phyloP scores from a whole-genome alignment of 2,888 invertebrate species.

The Netelia inedita region DNA sequence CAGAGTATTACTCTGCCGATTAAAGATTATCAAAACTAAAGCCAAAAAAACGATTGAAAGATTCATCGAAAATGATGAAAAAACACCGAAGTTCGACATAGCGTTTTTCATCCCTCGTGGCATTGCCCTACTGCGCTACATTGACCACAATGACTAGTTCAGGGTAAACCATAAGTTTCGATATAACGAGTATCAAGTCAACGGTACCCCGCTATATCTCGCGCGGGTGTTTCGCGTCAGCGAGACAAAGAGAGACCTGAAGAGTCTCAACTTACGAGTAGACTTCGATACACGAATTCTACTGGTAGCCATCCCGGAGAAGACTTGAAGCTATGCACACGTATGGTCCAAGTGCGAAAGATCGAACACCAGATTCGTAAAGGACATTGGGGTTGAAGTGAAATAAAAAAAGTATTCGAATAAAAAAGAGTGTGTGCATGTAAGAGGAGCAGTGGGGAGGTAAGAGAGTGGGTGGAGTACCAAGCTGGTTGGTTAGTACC shows the following conservation, averaged over 20 bases:
- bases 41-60: no score
- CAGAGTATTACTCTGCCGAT: no score
- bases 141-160: conserved; percentile 19
- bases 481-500: conserved; percentile 53
- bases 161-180: conserved; percentile 71
- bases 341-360: neutral
- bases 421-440: neutral
- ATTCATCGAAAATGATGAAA: no score
- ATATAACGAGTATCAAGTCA: conserved; percentile 74
- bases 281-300: conserved; percentile 6
- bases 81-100: no score
- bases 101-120: no score
- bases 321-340: no score
- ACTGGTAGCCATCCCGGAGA: no score
- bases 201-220: conserved; percentile 71
- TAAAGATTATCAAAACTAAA: no score
- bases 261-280: no score
- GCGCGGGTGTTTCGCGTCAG: neutral
- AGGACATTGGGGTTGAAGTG: conserved; percentile 19
- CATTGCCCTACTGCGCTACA: neutral
- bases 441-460: conserved; percentile 21
- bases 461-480: conserved; percentile 38
- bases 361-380: conserved; percentile 38
- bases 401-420: conserved; percentile 32
- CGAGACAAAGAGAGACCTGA: no score